A percentile compares a stretch with the other conserved stretches of the same genome.
Conservation (phyloP, 37 sponge, comb jelly and placozoan species). For the Agelas oroides region DNA sequence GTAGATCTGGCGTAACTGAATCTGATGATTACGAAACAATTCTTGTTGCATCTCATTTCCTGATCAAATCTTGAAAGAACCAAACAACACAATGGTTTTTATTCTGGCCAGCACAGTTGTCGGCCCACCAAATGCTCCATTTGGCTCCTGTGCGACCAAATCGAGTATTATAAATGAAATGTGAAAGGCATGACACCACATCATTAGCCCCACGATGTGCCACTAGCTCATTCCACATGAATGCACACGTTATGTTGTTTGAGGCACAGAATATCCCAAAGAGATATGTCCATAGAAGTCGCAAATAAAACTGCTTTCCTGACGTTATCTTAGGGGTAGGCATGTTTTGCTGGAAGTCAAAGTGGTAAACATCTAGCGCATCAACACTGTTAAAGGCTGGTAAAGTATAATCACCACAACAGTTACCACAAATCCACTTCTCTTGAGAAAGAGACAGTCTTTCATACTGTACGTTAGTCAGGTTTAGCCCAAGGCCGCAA, state of each 20-base stretch:
- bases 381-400: constrained; percentile 1
- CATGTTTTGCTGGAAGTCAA: constrained; percentile 54
- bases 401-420: not conserved
- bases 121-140: constrained; percentile 68
- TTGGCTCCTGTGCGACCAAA: constrained; percentile 51
- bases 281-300: constrained; percentile 37
- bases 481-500: not conserved
- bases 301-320: constrained; percentile 26
- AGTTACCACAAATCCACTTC: constrained; percentile 1
- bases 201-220: constrained; percentile 33
- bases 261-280: constrained; percentile 50
- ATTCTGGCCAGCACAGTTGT: constrained; percentile 65
- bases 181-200: constrained; percentile 49
- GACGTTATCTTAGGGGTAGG: constrained; percentile 58
- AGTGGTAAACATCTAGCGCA: constrained; percentile 21
- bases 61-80: constrained; percentile 59
- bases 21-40: constrained; percentile 10
- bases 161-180: constrained; percentile 31
- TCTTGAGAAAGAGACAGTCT: not conserved
- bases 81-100: constrained; percentile 59
- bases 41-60: constrained; percentile 45
- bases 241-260: constrained; percentile 27
- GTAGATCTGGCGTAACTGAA: constrained; percentile 21
- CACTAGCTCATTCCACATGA: constrained; percentile 65
- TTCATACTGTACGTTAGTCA: not conserved